A percentile compares a stretch with the other conserved stretches of the same genome.
These are phyloP conservation scores for Callaeas wilsoni DNA, from an alignment of 2,113 vertebrate genomes.

Conservation along the genomic window DNA sequence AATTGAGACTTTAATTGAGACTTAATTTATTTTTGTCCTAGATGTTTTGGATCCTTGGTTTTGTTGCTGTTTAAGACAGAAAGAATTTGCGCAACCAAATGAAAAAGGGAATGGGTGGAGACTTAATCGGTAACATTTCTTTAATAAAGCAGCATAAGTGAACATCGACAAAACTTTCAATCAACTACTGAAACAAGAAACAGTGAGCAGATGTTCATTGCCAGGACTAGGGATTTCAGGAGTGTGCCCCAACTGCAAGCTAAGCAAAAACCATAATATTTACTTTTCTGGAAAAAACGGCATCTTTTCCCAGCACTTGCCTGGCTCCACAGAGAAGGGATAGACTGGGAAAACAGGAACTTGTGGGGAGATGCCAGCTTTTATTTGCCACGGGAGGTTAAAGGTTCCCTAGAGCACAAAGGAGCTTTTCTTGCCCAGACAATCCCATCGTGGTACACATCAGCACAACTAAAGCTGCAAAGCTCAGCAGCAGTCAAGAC, in stretches of 20 bases:
- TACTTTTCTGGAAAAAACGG: constrained; percentile 62
- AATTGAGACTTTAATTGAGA: background rate
- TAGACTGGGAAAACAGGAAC: constrained; percentile 39
- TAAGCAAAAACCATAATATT: constrained; percentile 63
- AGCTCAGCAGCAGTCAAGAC: background rate
- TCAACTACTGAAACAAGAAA: background rate
- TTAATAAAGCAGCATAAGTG: background rate
- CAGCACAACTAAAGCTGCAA: constrained; percentile 1
- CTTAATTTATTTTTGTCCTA: background rate
- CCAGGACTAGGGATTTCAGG: background rate
- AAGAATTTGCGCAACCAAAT: background rate
- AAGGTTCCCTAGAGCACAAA: constrained; percentile 62
- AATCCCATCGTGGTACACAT: constrained; percentile 42
- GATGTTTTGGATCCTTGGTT: background rate
- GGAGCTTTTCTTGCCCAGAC: constrained; percentile 64
- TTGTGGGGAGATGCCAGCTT: constrained; percentile 41
- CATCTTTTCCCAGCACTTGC: constrained; percentile 11
- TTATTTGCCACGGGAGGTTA: constrained; percentile 62
- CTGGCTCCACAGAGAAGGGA: constrained; percentile 43
- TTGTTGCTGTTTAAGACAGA: background rate
- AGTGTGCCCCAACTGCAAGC: background rate
- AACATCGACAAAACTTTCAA: background rate
- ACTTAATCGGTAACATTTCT: background rate
- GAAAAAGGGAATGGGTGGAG: background rate
- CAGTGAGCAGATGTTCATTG: background rate